Conservation (phyloP, 2,888 invertebrate species). For the Chalcosyrphus nemorum region DNA sequence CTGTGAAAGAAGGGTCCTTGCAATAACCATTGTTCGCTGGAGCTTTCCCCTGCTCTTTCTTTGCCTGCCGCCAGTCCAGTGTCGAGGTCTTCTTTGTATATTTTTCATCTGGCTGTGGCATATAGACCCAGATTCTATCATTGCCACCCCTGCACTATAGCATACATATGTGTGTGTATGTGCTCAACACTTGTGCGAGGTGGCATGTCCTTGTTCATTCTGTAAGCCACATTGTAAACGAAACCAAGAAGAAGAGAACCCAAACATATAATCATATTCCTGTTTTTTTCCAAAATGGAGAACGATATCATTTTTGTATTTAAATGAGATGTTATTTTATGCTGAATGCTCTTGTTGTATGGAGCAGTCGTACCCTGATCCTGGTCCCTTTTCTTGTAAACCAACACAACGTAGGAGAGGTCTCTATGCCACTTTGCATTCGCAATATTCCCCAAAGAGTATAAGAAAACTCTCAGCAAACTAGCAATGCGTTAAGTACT, state of each 20-base stretch:
- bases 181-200: neutral
- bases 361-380: neutral
- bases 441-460: constrained; percentile 8
- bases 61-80: constrained; percentile 31
- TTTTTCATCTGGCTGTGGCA: constrained; percentile 58
- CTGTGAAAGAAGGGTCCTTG: constrained; percentile 27
- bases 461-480: constrained; percentile 9
- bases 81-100: constrained; percentile 34
- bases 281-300: constrained; percentile 3
- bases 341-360: constrained; percentile 41
- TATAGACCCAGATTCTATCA: constrained; percentile 62
- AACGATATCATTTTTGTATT: constrained; percentile 66
- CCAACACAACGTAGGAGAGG: neutral
- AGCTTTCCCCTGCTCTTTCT: constrained; percentile 26
- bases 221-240: constrained; percentile 23
- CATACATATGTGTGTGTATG: neutral
- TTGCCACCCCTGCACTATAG: neutral
- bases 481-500: constrained; percentile 48
- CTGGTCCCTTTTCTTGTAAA: constrained; percentile 3
- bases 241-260: constrained; percentile 6
- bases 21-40: constrained; percentile 60
- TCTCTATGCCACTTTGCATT: constrained; percentile 47
- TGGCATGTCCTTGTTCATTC: neutral
- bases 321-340: constrained; percentile 69
- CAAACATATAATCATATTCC: constrained; percentile 30